Evolutionary conservation across 2,797 vertebrate species (phyloP), one percentile per base, ranked within the genome.

Genomic region (Phalloptychus januarius): DNA sequence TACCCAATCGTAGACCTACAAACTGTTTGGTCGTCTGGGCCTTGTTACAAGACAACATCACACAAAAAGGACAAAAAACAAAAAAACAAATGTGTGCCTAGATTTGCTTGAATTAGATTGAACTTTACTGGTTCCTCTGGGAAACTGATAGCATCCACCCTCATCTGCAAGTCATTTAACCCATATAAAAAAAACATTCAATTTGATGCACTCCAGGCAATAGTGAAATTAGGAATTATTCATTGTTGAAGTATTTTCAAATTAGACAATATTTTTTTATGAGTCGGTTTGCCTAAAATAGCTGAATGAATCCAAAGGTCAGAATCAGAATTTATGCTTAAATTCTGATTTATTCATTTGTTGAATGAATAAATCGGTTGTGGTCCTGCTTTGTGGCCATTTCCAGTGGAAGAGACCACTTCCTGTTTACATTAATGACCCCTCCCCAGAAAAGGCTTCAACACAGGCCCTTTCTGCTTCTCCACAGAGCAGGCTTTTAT

Each of bases 341-440:
- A 50, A 23, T 23, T 50, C 20, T 50, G 48, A 7, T 50, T 23
- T 50, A 50, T 48, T 50, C 2, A 23, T 72, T 50, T 11, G 23
- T 46, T 74, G 48, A 79, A 31, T 69, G 69, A 31, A 25, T 76
- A 18, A n/a, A 65, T 46, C 48, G 83, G 70, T 82, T 65, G 69
- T 74, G 61, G 77, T 74, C 61, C 74, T 1, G 46, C 52, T 81
- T 31, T 45, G 54, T 80, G 76, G 77, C 65, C 89, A 82, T 88
- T 90, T 88, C 89, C 79, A 78, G 88, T 89, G 74, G 79, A 91
- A 87, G 85, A 83, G 81, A 88, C 33, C 71, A 92, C 94, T 96
- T 96, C 94, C 95, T 96, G 91, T 96, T 96, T 95, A 93, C 93
- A 82, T 94, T 93, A 92, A 93, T 90, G 79, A 28, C 88, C 77